Conservation (phyloP, 2,888 invertebrate species). For the Agriotes lineatus region DNA sequence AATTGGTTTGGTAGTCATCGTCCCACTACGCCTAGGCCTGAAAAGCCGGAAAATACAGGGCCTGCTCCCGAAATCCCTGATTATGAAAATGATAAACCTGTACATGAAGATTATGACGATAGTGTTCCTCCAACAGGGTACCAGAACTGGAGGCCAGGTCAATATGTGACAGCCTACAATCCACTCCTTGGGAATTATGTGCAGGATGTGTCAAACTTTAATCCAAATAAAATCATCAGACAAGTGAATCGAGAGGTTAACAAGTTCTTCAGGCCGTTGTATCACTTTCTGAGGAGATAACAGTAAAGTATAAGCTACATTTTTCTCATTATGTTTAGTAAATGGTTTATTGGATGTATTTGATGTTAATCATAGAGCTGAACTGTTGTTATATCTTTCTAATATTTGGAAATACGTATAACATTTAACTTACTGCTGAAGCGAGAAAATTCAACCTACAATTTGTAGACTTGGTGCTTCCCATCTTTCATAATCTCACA, state of each 20-base stretch:
- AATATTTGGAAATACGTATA: no score
- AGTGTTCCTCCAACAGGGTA: conserved; percentile 30
- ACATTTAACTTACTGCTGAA: no score
- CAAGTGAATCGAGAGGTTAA: conserved; percentile 42
- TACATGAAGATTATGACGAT: conserved; percentile 45
- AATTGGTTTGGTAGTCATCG: background rate
- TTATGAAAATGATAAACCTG: conserved; percentile 36
- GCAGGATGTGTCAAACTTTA: conserved; percentile 45
- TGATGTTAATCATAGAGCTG: no score
- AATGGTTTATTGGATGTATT: no score
- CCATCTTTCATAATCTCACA: no score
- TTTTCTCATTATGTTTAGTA: no score
- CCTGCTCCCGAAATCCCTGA: background rate
- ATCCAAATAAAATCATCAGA: conserved; percentile 40
- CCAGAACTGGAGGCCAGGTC: conserved; percentile 37
- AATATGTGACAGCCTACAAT: conserved; percentile 41
- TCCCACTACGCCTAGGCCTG: background rate
- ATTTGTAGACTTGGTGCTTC: no score
- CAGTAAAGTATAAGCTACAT: conserved; percentile 2
- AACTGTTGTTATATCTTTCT: no score
- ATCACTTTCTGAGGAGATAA: conserved; percentile 41
- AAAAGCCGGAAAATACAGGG: background rate
- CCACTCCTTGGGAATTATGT: conserved; percentile 43
- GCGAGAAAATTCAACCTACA: no score
- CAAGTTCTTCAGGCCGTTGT: conserved; percentile 45